Evolutionary conservation across 2,888 invertebrate genomes (phyloP).

Genomic region (Torymus tubicola): DNA sequence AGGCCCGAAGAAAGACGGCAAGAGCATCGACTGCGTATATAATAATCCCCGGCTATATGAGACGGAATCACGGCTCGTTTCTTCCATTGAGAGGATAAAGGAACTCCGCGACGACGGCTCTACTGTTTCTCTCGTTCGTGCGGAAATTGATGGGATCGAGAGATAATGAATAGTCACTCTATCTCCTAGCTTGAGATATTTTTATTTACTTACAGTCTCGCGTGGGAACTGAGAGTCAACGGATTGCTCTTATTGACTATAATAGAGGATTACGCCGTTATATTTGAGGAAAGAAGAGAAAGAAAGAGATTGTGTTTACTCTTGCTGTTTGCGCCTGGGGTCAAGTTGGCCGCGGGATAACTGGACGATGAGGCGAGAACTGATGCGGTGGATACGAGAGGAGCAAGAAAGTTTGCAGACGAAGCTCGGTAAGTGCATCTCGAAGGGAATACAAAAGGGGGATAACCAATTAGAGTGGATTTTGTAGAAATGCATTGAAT

Average conservation of each 20-base stretch:
- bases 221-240: background rate
- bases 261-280: conserved; percentile 1
- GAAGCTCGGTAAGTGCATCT: conserved; percentile 7
- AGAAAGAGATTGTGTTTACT: background rate
- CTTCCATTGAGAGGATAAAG: conserved; percentile 25
- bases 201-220: conserved; percentile 15
- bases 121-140: background rate
- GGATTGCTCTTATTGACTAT: background rate
- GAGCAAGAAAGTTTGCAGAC: conserved; percentile 2
- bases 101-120: background rate
- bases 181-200: background rate
- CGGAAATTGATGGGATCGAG: conserved; percentile 37
- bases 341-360: background rate
- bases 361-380: no score
- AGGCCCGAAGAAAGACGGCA: background rate
- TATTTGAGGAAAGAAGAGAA: background rate
- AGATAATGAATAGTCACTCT: conserved; percentile 24
- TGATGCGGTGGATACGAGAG: no score
- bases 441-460: no score
- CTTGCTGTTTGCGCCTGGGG: background rate
- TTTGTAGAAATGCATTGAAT: background rate
- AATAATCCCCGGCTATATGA: conserved; percentile 18
- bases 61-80: conserved; percentile 27
- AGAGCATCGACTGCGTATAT: background rate
- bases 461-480: conserved; percentile 16